Conservation (phyloP, 2,113 vertebrate genomes). For the Bufo gargarizans region DNA sequence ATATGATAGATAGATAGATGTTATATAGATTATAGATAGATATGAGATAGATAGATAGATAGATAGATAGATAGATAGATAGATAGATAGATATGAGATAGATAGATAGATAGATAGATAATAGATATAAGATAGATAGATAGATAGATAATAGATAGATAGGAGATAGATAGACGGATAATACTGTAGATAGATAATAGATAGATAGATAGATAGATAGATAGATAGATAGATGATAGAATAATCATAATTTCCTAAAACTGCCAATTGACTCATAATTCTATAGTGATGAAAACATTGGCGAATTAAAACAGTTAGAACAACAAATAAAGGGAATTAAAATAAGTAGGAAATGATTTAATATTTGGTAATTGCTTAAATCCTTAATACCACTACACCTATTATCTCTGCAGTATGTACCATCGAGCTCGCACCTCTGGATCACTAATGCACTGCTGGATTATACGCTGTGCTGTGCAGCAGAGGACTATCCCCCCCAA, state of each 20-base stretch:
- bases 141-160: not conserved
- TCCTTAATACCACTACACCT: not conserved
- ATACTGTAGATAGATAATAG: no score
- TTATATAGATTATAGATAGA: no score
- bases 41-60: not conserved
- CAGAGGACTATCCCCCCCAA: not conserved
- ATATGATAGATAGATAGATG: not conserved
- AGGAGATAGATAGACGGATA: no score
- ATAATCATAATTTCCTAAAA: no score
- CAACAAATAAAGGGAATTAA: not conserved
- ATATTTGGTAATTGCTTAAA: constrained; percentile 26
- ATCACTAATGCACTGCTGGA: constrained; percentile 20
- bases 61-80: constrained; percentile 8
- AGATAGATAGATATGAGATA: no score
- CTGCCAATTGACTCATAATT: not conserved
- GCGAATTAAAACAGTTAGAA: not conserved
- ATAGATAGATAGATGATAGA: no score
- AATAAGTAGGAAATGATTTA: not conserved
- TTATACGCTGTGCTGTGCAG: not conserved
- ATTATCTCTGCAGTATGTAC: constrained; percentile 10
- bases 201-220: no score
- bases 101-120: no score
- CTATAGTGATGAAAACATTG: no score
- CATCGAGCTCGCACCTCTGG: constrained; percentile 16
- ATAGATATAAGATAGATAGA: not conserved